Evolutionary conservation across 2,797 vertebrate species (phyloP).

Genomic region (Acanthopagrus latus): DNA sequence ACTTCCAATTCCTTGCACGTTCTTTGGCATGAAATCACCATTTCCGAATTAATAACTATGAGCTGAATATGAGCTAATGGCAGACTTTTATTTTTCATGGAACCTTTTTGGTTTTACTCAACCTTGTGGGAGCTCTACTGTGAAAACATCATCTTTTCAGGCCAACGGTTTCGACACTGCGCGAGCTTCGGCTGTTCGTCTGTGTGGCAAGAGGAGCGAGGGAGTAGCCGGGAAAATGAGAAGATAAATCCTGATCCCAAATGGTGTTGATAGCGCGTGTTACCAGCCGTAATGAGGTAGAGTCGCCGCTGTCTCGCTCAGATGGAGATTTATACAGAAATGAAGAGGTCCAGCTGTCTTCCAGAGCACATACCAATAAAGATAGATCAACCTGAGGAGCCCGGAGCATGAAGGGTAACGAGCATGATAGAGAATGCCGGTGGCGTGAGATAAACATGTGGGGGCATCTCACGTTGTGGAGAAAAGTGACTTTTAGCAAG

Average conservation of each 20-base stretch:
- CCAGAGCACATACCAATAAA: slow-evolving; percentile 63
- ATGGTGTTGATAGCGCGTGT: slow-evolving; percentile 77
- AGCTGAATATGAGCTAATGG: background rate
- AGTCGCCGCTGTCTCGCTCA: slow-evolving; percentile 73
- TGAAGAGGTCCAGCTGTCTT: slow-evolving; percentile 69
- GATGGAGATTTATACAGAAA: slow-evolving; percentile 84
- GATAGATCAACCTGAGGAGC: slow-evolving; percentile 60
- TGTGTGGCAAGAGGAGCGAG: slow-evolving; percentile 22
- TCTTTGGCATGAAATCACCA: background rate
- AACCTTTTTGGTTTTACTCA: background rate
- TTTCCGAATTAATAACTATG: background rate
- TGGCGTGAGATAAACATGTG: slow-evolving; percentile 25
- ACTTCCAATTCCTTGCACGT: background rate
- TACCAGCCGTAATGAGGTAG: slow-evolving; percentile 83
- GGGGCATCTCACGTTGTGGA: background rate
- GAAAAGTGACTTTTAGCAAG: slow-evolving; percentile 8
- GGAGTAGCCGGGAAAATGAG: slow-evolving; percentile 40
- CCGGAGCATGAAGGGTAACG: slow-evolving; percentile 43
- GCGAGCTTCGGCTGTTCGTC: background rate
- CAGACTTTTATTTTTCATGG: background rate
- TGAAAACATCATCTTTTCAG: slow-evolving; percentile 8
- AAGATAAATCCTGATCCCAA: slow-evolving; percentile 78
- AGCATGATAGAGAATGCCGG: slow-evolving; percentile 21
- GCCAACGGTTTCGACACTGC: background rate
- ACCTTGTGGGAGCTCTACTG: background rate